Evolutionary conservation across 2,113 vertebrate genomes (phyloP).

Genomic region (Podarcis muralis): DNA sequence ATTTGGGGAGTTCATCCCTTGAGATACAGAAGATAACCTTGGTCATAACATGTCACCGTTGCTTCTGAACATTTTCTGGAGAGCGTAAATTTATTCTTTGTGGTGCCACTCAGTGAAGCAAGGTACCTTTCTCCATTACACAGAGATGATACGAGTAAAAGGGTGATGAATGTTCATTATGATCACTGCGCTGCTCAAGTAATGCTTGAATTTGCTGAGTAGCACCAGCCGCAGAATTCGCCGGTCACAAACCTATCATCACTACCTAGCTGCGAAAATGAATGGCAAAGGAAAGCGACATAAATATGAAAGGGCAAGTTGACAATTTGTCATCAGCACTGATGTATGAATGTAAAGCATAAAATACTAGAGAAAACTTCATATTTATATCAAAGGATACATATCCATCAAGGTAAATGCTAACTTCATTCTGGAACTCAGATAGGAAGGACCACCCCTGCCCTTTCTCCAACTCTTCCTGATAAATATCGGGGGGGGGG

Average conservation of each 20-base stretch:
- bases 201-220: conserved; percentile 30
- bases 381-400: background rate
- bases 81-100: conserved; percentile 6
- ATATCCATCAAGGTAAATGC: background rate
- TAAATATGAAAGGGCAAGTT: background rate
- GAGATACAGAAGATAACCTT: conserved; percentile 37
- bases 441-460: background rate
- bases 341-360: background rate
- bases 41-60: conserved; percentile 28
- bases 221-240: background rate
- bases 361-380: background rate
- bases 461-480: background rate
- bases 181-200: background rate
- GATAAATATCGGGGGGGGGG: background rate
- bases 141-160: conserved; percentile 20
- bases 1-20: conserved; percentile 47
- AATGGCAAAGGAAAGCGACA: background rate
- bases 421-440: background rate
- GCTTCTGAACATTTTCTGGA: conserved; percentile 8
- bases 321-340: background rate
- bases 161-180: background rate
- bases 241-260: background rate
- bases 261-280: background rate
- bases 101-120: conserved; percentile 1
- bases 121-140: conserved; percentile 17